These are phyloP conservation scores for Notechis scutatus DNA, from an alignment of 2,113 vertebrate genomes.

Conservation along the genomic window DNA sequence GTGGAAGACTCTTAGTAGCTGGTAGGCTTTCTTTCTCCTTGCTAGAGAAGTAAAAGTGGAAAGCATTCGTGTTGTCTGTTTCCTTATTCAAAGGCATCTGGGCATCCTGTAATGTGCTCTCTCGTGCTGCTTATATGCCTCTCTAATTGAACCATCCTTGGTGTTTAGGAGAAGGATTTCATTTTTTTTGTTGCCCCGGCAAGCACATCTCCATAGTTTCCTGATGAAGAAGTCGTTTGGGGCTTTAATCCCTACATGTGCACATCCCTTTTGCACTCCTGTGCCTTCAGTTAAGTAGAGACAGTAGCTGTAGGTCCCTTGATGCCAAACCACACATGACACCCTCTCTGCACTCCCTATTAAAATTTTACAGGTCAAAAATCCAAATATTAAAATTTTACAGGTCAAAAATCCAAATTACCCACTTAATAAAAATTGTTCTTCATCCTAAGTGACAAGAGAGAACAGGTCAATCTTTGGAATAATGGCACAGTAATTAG, in stretches of 20 bases:
- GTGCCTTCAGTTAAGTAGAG: slow-evolving; percentile 88
- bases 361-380: slow-evolving; percentile 99
- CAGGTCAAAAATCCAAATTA: slow-evolving; percentile 98
- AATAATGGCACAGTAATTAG: slow-evolving; percentile 92
- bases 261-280: slow-evolving; percentile 70
- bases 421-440: slow-evolving; percentile 94
- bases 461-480: slow-evolving; percentile 87
- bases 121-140: background rate
- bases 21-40: background rate
- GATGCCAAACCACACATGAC: slow-evolving; percentile 87
- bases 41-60: background rate
- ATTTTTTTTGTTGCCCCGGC: slow-evolving; percentile 12
- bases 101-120: background rate
- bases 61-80: background rate
- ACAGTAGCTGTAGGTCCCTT: slow-evolving; percentile 85
- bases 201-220: slow-evolving; percentile 7
- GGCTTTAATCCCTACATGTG: slow-evolving; percentile 69
- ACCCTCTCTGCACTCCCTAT: slow-evolving; percentile 87
- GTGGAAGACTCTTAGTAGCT: background rate
- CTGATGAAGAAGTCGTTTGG: slow-evolving; percentile 37
- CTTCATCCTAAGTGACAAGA: slow-evolving; percentile 93
- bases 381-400: slow-evolving; percentile 99
- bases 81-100: slow-evolving; percentile 1
- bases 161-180: slow-evolving; percentile 1
- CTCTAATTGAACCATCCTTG: slow-evolving; percentile 11